Base-by-base conservation (phyloP, 30 jellyfish, hydroid and myxozoan species). In the Mastigias papua region DNA sequence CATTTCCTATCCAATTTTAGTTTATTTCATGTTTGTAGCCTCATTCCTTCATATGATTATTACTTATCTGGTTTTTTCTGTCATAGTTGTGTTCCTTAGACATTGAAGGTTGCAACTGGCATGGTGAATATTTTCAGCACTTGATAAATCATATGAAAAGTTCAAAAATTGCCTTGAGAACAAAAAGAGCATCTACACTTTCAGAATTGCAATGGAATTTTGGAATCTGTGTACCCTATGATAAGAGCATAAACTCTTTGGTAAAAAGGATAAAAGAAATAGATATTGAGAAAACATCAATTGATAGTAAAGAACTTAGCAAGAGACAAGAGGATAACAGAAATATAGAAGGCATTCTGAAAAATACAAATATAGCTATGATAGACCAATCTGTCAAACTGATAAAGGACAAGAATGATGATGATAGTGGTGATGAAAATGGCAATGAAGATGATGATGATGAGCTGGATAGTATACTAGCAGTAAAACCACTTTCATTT, bases 401-500 rank as follows among this genome's bases (percentile, higher is more conserved):
- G 16, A 22, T 26, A 3, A 9, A 25, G 1, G 35, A 73, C n/a
- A 48, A 49, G 17, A 4, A 46, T 73, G 34, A 31, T 29, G 42
- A 28, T 32, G 51, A 28, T 34, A 51, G 1, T 17, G 42, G 63
- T 78, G 68, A 15, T 42, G 54, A 15, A 4, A 15, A 25, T 2
- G 35, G 42, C n/a, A 48, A 49, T 21, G 3, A 46, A 0, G n/a
- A 20, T 34, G 76, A 71, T 10, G 92, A 70, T 34, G 90, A 65
- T 83, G 92, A 51, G 37, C 58, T 83, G 54, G 92, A 83, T n/a
- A 34, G 69, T 1, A 30, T 69, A 50, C 61, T 83, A 27, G 28
- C 70, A 71, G 70, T 70, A 28, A 19, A 46, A 49, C 10, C 35
- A 37, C 74, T 63, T 68, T 58, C 54, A 27, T 28, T 16, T 34